Conservation (phyloP, 2,888 invertebrate genomes). For the Amblyjoppa proteus region DNA sequence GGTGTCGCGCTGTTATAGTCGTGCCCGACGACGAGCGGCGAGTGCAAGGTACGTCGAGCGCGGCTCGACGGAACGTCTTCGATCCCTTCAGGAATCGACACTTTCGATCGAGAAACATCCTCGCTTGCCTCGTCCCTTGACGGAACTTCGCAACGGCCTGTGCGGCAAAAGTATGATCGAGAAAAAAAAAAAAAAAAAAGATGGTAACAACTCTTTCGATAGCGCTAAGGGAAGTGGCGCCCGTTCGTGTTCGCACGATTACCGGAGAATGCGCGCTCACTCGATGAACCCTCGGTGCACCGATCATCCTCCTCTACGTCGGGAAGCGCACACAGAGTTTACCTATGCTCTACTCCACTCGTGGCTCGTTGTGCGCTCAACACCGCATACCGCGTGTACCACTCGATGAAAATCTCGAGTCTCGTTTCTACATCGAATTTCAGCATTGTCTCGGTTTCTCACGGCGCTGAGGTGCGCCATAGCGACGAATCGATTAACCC, state of each 20-base stretch:
- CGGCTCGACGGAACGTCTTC: constrained; percentile 39
- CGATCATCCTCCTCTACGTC: constrained; percentile 13
- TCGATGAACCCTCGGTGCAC: constrained; percentile 49
- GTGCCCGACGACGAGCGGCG: not conserved
- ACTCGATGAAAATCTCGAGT: constrained; percentile 1
- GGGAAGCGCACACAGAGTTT: not conserved
- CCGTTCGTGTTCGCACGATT: constrained; percentile 73
- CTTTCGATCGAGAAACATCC: constrained; percentile 1
- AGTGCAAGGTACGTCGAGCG: constrained; percentile 1
- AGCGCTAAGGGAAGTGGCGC: constrained; percentile 64
- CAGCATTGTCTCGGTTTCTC: not conserved
- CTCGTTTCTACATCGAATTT: not conserved
- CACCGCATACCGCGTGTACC: not conserved
- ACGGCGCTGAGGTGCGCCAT: not conserved
- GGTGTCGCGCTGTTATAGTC: not conserved
- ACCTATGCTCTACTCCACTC: not conserved
- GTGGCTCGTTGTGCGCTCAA: not conserved
- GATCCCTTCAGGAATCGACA: constrained; percentile 53
- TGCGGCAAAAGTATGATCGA: not conserved
- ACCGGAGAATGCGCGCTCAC: constrained; percentile 72
- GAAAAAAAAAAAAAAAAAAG: constrained; percentile 2
- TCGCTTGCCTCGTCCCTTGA: not conserved
- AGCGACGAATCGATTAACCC: constrained; percentile 1
- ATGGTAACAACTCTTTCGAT: constrained; percentile 17
- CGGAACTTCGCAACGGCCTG: not conserved